These are phyloP conservation scores for Xylota segnis DNA, from an alignment of 2,888 invertebrate species.

Conservation along the genomic window DNA sequence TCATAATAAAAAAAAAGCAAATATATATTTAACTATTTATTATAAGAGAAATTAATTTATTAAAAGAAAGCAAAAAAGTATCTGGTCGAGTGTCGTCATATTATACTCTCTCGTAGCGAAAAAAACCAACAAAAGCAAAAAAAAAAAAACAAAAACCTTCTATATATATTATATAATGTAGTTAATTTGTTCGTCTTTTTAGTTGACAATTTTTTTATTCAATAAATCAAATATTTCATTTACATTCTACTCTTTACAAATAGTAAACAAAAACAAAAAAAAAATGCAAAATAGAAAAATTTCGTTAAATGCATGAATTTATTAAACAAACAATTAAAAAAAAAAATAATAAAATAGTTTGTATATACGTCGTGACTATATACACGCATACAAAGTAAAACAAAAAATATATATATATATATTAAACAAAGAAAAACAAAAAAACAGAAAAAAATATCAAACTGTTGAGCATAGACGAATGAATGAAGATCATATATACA, in stretches of 20 bases:
- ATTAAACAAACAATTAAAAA: constrained; percentile 68
- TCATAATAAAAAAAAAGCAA: constrained; percentile 63
- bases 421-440: constrained; percentile 14
- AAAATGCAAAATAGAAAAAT: constrained; percentile 61
- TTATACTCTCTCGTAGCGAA: constrained; percentile 74
- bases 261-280: constrained; percentile 36
- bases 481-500: constrained; percentile 75
- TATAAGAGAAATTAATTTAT: constrained; percentile 70
- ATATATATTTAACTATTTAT: constrained; percentile 77
- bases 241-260: constrained; percentile 65
- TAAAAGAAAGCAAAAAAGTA: constrained; percentile 46
- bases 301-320: constrained; percentile 75
- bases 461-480: constrained; percentile 72
- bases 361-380: constrained; percentile 75
- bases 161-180: constrained; percentile 41
- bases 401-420: constrained; percentile 34
- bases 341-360: constrained; percentile 37
- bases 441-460: constrained; percentile 67
- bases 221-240: constrained; percentile 58
- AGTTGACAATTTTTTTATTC: constrained; percentile 13
- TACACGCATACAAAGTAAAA: constrained; percentile 69
- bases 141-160: constrained; percentile 26
- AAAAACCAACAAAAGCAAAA: constrained; percentile 45
- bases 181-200: constrained; percentile 56
- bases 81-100: constrained; percentile 73